phyloP scores from a whole-genome alignment of 2,888 invertebrate species.

The Abrostola tripartita region DNA sequence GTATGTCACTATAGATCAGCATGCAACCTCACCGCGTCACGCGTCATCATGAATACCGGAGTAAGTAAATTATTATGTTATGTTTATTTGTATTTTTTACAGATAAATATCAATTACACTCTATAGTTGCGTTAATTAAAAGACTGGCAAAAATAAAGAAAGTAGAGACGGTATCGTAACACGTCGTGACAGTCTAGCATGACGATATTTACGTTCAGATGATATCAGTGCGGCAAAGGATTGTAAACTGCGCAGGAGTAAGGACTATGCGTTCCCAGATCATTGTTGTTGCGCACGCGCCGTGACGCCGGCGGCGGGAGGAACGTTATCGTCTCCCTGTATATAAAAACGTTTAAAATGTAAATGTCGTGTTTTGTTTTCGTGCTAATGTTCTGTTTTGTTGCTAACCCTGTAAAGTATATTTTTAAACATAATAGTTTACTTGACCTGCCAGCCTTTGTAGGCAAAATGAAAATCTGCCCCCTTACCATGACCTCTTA shows the following conservation, averaged over 20 bases:
- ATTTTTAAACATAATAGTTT: neutral
- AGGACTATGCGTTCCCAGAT: conserved; percentile 45
- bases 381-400: conserved; percentile 7
- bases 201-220: conserved; percentile 16
- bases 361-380: conserved; percentile 26
- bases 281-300: conserved; percentile 60
- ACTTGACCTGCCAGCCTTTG: neutral
- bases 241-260: conserved; percentile 38
- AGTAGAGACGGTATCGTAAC: neutral
- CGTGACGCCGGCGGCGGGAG: conserved; percentile 55
- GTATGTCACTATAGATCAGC: too few relatives aligned
- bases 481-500: too few relatives aligned
- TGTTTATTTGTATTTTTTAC: too few relatives aligned
- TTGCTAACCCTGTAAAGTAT: conserved; percentile 11
- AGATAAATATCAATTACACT: too few relatives aligned
- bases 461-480: neutral
- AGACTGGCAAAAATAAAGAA: neutral
- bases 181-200: conserved; percentile 9
- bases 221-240: conserved; percentile 27
- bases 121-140: neutral
- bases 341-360: conserved; percentile 39
- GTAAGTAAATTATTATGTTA: too few relatives aligned
- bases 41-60: too few relatives aligned
- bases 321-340: conserved; percentile 39
- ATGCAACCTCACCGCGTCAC: too few relatives aligned